Conservation (phyloP, 2,113 vertebrate genomes). For the Probosciger aterrimus region DNA sequence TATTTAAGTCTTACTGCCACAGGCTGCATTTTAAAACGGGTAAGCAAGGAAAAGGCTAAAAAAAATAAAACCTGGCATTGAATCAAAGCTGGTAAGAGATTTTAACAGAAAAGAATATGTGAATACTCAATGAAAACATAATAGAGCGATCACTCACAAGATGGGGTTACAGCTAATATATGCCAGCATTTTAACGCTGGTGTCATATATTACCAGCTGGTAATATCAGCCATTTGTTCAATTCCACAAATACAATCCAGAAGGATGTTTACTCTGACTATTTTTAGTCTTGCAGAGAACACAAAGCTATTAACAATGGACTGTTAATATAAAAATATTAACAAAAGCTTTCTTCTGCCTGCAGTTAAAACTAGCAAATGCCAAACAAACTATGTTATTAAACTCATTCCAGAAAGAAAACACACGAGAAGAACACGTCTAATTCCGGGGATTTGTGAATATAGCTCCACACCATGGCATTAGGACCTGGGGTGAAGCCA, state of each 20-base stretch:
- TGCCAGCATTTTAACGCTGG: background rate
- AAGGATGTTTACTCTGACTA: background rate
- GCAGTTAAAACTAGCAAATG: constrained; percentile 24
- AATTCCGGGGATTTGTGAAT: background rate
- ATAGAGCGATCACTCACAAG: background rate
- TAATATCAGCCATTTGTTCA: constrained; percentile 30
- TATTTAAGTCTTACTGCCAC: background rate
- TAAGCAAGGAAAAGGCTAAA: background rate
- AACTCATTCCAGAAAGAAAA: background rate
- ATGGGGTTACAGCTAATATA: background rate
- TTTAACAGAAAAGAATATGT: background rate
- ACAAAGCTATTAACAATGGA: background rate
- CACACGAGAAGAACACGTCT: background rate
- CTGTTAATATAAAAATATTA: background rate
- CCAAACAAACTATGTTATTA: background rate
- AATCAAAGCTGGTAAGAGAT: background rate
- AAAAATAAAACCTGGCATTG: background rate
- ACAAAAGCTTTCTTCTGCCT: background rate
- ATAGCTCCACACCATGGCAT: background rate
- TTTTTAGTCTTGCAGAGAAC: constrained; percentile 1
- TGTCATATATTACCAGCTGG: background rate
- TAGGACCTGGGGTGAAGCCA: background rate
- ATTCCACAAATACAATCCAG: constrained; percentile 7
- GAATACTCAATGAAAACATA: background rate
- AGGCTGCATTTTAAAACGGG: background rate